Percentiles rank a stretch among this genome's conserved stretches.
These are phyloP conservation scores for Gymnopithys bicolor DNA, from an alignment of 2,797 vertebrate genomes.

Conservation along the genomic window DNA sequence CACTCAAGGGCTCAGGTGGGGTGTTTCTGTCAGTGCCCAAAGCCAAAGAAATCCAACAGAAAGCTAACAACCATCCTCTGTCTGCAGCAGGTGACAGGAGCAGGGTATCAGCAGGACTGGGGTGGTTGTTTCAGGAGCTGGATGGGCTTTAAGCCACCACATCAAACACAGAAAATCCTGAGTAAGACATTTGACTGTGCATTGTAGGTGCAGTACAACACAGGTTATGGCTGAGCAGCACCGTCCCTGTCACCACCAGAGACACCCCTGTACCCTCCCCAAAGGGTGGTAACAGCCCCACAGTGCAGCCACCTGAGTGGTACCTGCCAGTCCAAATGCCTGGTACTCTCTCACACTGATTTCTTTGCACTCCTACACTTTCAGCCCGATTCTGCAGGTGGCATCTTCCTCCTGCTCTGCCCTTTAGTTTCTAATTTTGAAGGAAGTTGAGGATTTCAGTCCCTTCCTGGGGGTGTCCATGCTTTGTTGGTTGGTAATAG, in stretches of 20 bases:
- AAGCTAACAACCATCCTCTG: not conserved
- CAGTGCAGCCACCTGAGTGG: not conserved
- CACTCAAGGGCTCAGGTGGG: not conserved
- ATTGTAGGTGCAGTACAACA: not conserved
- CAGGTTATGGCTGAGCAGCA: not conserved
- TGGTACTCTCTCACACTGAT: not conserved
- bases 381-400: not conserved
- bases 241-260: not conserved
- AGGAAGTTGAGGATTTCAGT: not conserved
- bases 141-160: not conserved
- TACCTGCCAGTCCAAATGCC: not conserved
- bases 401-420: not conserved
- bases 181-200: not conserved
- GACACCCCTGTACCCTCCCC: not conserved
- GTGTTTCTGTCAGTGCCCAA: not conserved
- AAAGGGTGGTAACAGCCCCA: not conserved
- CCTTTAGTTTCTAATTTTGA: not conserved
- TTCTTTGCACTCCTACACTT: not conserved
- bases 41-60: not conserved
- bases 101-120: not conserved
- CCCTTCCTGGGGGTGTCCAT: not conserved
- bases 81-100: not conserved
- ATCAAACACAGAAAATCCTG: not conserved
- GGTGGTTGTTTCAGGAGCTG: not conserved
- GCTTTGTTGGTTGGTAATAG: not conserved